These are phyloP conservation scores for Phallusia fumigata DNA, from an alignment of 23 tunicate species.

Conservation along the genomic window DNA sequence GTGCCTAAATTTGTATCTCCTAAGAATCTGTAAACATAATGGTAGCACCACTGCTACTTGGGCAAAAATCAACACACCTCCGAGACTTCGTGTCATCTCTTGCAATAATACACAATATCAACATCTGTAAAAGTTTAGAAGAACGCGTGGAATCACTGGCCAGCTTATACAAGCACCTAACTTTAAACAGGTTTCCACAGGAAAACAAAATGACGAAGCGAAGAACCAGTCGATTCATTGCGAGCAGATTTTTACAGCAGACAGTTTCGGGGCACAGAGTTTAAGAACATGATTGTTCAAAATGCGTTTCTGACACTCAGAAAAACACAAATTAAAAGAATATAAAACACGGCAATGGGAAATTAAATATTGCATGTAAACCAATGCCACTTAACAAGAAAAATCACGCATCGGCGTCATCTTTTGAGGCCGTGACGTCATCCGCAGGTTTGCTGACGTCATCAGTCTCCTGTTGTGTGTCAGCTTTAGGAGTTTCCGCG, in stretches of 20 bases:
- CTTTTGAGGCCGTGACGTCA: not conserved
- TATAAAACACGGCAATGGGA: not conserved
- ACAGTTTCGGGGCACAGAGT: not conserved
- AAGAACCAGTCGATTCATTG: not conserved
- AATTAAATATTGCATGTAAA: not conserved
- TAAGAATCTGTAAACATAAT: too few species aligned
- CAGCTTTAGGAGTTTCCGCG: not conserved
- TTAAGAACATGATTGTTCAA: not conserved
- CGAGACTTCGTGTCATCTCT: not conserved
- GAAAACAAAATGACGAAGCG: not conserved
- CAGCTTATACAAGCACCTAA: not conserved
- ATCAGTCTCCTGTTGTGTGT: not conserved
- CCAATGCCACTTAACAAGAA: not conserved
- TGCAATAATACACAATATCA: slow-evolving; percentile 1
- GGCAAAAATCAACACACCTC: not conserved
- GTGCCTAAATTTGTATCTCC: too few species aligned
- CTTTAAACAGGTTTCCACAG: not conserved
- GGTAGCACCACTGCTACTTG: too few species aligned
- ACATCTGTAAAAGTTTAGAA: slow-evolving; percentile 8
- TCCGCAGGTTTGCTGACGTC: not conserved
- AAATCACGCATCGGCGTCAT: not conserved
- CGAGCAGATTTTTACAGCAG: not conserved
- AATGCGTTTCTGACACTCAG: not conserved
- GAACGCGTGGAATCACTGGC: not conserved
- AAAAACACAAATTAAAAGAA: not conserved